Evolutionary conservation across 2,113 vertebrate genomes (phyloP).

Genomic region (Emydura subglobosa): DNA sequence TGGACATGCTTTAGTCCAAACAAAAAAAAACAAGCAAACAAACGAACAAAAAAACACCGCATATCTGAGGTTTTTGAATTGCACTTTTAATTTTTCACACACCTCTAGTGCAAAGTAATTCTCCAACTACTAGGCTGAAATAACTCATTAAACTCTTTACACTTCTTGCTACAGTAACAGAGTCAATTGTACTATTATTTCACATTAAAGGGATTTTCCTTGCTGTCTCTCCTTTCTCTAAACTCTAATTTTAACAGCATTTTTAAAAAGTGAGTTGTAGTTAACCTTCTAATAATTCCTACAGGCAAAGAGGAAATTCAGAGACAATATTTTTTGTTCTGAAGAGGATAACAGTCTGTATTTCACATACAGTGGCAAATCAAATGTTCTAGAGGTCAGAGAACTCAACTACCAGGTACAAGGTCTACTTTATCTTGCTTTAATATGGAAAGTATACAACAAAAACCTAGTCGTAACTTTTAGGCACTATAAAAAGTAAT

Average conservation of each 20-base stretch:
- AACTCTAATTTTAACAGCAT: not conserved
- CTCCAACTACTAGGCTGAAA: not conserved
- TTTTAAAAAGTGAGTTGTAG: not conserved
- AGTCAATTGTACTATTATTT: not conserved
- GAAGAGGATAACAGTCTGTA: constrained; percentile 95
- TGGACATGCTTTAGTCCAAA: not conserved
- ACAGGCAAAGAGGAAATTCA: constrained; percentile 54
- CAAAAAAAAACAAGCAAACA: not conserved
- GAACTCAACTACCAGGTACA: constrained; percentile 92
- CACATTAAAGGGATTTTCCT: not conserved
- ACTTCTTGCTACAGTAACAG: not conserved
- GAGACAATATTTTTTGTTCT: constrained; percentile 85
- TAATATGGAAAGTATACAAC: not conserved
- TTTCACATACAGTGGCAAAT: constrained; percentile 92
- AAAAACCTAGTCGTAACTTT: not conserved
- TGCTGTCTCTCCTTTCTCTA: not conserved
- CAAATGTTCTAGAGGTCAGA: constrained; percentile 90
- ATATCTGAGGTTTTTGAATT: not conserved
- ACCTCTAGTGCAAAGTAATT: not conserved
- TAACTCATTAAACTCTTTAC: not conserved
- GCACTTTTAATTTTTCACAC: not conserved
- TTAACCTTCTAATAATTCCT: constrained; percentile 28
- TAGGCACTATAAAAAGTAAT: not conserved
- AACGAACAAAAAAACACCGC: not conserved
- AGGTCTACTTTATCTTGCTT: not conserved